Percentiles rank a stretch among this genome's conserved stretches.
These are phyloP conservation scores for Morinoia aosen DNA, from an alignment of 2,888 invertebrate species.

Conservation along the genomic window DNA sequence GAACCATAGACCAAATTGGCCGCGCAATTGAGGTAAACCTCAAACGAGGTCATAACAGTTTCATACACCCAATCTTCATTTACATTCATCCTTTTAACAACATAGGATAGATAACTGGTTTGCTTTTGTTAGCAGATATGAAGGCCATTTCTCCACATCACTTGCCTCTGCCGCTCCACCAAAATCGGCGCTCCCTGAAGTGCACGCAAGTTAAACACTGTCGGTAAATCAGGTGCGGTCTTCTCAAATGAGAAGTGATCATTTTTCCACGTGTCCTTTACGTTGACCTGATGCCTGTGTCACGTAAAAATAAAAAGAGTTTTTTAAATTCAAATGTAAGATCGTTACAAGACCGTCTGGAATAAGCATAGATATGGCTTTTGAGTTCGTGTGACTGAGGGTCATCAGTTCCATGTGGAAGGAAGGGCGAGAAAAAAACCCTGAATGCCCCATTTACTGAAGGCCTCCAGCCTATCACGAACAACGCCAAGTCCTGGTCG, in stretches of 20 bases:
- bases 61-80: constrained; percentile 51
- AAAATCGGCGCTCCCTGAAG: not conserved
- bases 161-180: not conserved
- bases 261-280: not conserved
- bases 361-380: not conserved
- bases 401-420: not conserved
- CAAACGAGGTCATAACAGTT: constrained; percentile 46
- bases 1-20: constrained; percentile 52
- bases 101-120: constrained; percentile 40
- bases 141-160: not conserved
- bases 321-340: too few species aligned
- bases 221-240: not conserved
- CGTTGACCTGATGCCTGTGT: not conserved
- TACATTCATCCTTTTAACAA: constrained; percentile 50
- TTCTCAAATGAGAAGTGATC: not conserved
- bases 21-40: constrained; percentile 50
- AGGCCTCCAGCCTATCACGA: not conserved
- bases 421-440: not conserved
- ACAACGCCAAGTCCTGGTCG: constrained; percentile 25
- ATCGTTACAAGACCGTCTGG: too few species aligned
- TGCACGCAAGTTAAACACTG: not conserved
- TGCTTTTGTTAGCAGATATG: constrained; percentile 34
- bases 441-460: not conserved
- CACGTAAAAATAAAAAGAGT: too few species aligned
- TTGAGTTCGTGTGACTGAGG: not conserved